Base-by-base conservation (phyloP, 2,797 vertebrate genomes). In the Sandelia bainsii region DNA sequence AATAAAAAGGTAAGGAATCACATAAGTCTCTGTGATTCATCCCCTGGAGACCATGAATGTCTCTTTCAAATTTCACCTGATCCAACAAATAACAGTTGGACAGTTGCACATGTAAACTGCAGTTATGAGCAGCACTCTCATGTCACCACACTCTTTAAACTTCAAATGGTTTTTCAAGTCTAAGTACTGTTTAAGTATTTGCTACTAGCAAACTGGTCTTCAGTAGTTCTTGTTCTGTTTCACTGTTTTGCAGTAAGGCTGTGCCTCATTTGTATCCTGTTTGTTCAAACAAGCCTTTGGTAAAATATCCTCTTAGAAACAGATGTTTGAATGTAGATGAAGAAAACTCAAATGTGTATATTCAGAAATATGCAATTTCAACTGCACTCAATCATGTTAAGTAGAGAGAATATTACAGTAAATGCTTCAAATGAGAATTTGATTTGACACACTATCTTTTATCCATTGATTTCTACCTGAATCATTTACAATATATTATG, bases 401-500 rank as follows among this genome's bases (percentile, higher is more conserved):
- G 22, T 2, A n/a, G 12, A 54, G 27, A 58, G 19, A 8, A 23
- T 25, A n/a, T 16, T 22, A 53, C 29, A 19, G 48, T 19, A 52
- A 48, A 46, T 16, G 29, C 51, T 53, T 57, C 16, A 80, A 68
- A 81, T 46, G 29, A 13, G 23, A 50, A 75, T 65, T 25, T 60
- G 54, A 79, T 72, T 59, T 62, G 58, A 69, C 63, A 69, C 20
- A 11, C 20, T 59, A 50, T 81, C 69, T 65, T 57, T 54, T 50
- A 54, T 65, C 49, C 46, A 69, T 51, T 51, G 13, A 42, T 37
- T 61, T 50, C 69, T 64, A 50, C 62, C 58, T 56, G 37, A 75
- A 81, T 84, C 71, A 69, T 66, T 76, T 81, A 75, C 39, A 56
- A 72, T 77, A 58, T 20, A 63, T 73, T 70, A 58, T 22, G 0